phyloP scores from a whole-genome alignment of 2,113 vertebrate species.

The Onychorhynchus coronatus region DNA sequence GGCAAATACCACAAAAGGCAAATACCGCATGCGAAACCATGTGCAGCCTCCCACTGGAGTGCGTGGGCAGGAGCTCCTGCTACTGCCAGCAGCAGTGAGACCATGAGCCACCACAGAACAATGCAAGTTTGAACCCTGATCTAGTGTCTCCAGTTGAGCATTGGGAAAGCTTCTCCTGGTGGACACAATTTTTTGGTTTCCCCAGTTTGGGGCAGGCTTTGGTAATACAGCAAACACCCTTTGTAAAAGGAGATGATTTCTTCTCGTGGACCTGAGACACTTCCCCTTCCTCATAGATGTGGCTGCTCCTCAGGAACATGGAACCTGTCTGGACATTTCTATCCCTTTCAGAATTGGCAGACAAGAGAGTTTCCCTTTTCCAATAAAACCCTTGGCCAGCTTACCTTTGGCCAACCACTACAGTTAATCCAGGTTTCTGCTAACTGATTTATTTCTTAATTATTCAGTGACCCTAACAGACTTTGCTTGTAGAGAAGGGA shows the following conservation, averaged over 20 bases:
- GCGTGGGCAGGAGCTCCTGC: not conserved
- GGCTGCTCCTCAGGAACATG: not conserved
- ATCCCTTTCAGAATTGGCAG: not conserved
- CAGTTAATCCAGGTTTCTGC: not conserved
- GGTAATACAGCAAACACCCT: not conserved
- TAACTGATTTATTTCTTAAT: not conserved
- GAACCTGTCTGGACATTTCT: not conserved
- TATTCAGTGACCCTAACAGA: not conserved
- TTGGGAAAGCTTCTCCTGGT: not conserved
- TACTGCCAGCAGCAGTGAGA: not conserved
- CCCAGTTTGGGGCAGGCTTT: not conserved
- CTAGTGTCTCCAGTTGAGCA: not conserved
- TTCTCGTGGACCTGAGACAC: not conserved
- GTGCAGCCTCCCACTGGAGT: not conserved
- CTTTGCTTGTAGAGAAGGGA: not conserved
- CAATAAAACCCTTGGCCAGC: not conserved
- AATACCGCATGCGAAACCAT: not conserved
- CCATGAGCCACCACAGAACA: rapidly evolving
- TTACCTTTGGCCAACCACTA: not conserved
- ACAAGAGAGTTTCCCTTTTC: not conserved
- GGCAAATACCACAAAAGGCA: not conserved
- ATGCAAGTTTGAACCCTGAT: not conserved
- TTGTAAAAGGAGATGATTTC: not conserved
- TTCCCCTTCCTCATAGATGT: not conserved
- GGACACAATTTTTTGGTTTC: not conserved